A percentile compares a stretch with the other conserved stretches of the same genome.
Evolutionary conservation across 2,797 vertebrate genomes (phyloP).

Genomic region (Chromis chromis): DNA sequence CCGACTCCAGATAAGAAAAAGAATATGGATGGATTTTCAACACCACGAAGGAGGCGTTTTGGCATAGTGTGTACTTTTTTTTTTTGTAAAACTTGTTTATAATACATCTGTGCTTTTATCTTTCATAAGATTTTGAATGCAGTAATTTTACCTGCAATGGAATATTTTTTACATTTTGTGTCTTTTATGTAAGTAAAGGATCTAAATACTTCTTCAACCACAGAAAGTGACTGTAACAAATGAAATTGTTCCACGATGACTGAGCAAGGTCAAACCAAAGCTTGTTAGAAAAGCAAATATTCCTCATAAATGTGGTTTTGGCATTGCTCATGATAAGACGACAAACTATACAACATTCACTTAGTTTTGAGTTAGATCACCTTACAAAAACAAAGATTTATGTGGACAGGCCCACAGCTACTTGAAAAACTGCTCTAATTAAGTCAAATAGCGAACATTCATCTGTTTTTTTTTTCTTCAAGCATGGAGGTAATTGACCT

Average conservation of each 20-base stretch:
- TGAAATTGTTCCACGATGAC: background rate
- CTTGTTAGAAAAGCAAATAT: constrained; percentile 3
- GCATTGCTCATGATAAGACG: constrained; percentile 11
- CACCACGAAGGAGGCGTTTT: too few relatives aligned
- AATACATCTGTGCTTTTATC: background rate
- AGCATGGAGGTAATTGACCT: constrained; percentile 15
- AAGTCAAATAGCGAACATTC: background rate
- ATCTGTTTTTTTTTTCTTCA: background rate
- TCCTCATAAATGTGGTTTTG: constrained; percentile 5
- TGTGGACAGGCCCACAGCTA: background rate
- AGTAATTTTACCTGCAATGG: too few relatives aligned
- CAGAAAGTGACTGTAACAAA: background rate
- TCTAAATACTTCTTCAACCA: background rate
- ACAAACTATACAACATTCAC: constrained; percentile 10
- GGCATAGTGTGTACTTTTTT: too few relatives aligned
- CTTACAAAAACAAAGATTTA: background rate
- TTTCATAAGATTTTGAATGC: too few relatives aligned
- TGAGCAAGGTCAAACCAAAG: constrained; percentile 15
- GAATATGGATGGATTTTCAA: too few relatives aligned
- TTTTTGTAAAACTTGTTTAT: background rate
- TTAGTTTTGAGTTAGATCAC: constrained; percentile 1
- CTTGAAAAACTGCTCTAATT: background rate
- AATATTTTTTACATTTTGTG: too few relatives aligned
- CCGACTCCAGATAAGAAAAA: too few relatives aligned
- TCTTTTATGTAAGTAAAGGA: background rate